Conservation (phyloP, 2,113 vertebrate genomes). For the Otus sunia region DNA sequence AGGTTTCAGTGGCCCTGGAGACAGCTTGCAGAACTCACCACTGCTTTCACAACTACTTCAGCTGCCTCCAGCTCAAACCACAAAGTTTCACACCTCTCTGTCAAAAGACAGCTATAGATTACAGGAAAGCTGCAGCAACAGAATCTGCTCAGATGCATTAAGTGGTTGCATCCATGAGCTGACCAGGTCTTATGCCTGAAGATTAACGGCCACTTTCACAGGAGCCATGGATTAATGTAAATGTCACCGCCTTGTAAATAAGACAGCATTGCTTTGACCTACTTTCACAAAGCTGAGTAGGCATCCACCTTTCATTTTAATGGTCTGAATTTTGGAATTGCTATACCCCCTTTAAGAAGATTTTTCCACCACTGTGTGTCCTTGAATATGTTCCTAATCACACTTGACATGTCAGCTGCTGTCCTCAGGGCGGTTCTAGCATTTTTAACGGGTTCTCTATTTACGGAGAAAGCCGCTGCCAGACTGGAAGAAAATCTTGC, state of each 20-base stretch:
- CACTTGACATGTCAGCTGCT: neutral
- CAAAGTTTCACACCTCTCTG: neutral
- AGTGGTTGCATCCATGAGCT: neutral
- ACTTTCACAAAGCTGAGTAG: neutral
- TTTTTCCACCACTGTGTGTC: neutral
- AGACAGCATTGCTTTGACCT: neutral
- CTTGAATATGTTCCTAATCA: neutral
- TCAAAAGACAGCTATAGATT: neutral
- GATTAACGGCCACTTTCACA: fast-evolving
- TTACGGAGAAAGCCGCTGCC: neutral
- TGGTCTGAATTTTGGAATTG: neutral
- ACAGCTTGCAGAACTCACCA: fast-evolving
- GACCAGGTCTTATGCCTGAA: neutral
- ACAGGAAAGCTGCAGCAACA: neutral
- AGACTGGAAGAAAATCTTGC: neutral
- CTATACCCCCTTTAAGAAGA: too few species aligned
- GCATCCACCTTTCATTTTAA: neutral
- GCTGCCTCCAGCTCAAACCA: neutral
- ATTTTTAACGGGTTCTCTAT: neutral
- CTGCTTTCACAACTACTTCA: neutral
- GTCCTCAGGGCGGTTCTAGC: too few species aligned
- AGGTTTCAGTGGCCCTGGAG: neutral
- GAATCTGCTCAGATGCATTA: neutral
- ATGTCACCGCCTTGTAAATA: neutral
- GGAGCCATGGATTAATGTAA: neutral